Conservation (phyloP, 2,113 vertebrate genomes). For the Psittacula cyanocephala region DNA sequence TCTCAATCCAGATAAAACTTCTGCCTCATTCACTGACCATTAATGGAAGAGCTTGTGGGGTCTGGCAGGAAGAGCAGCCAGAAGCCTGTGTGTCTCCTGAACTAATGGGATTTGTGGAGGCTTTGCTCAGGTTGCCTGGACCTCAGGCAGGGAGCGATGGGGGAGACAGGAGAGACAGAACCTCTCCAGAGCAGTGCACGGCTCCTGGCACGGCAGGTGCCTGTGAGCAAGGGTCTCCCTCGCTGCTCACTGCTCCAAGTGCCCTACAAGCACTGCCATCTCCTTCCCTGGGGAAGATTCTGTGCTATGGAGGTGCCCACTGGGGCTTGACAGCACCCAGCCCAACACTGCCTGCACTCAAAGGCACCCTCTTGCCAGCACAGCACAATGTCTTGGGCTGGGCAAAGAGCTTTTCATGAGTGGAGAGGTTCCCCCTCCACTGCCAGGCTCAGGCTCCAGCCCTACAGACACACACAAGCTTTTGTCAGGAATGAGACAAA, state of each 20-base stretch:
- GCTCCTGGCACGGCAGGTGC: accelerated
- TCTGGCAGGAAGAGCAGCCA: background rate
- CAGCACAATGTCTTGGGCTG: accelerated
- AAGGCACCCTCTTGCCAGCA: background rate
- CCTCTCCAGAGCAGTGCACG: background rate
- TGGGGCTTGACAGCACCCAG: background rate
- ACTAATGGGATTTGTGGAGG: background rate
- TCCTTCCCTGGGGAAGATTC: background rate
- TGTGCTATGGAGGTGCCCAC: background rate
- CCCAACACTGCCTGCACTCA: background rate
- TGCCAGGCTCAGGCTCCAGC: background rate
- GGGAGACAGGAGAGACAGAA: background rate
- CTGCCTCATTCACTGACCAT: background rate
- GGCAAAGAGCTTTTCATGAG: background rate
- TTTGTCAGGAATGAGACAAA: background rate
- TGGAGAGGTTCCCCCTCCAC: background rate
- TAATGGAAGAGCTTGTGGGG: background rate
- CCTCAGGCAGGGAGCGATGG: background rate
- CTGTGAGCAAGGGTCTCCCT: background rate
- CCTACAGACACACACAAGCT: background rate
- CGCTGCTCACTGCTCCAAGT: accelerated
- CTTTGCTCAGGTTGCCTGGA: background rate
- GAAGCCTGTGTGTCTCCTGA: background rate
- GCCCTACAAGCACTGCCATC: background rate
- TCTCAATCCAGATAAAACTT: slow-evolving; percentile 18